Base-by-base conservation (phyloP, 2,113 vertebrate species). In the Lates calcarifer region DNA sequence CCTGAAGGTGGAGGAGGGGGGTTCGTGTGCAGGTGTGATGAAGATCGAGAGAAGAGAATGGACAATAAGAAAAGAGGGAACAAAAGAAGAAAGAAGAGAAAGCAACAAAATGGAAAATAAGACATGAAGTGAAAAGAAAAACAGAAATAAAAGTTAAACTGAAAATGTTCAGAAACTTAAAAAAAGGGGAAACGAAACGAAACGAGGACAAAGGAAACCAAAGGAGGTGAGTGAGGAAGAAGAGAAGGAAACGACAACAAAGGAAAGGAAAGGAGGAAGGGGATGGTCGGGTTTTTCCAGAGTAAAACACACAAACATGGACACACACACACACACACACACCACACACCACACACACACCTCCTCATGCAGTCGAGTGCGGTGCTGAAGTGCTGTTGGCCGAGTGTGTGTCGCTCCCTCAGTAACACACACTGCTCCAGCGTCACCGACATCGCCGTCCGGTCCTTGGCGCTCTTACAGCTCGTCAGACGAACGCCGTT, bases 401-500 rank as follows among this genome's bases (percentile, higher is more conserved):
- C 91, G 28, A 98, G 93, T 11, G 95, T 87, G 84, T 98, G 97
- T 45, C 94, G 90, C 0, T 98, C 96, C 45, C 95, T 88, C 85
- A 98, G 83, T 74, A 98, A 93, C 18, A 93, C 93, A 87, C 97
- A 97, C 89, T 98, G 97, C 76, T 98, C 97, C 63, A 98, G 93
- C 0, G 97, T 98, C 87, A 98, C 97, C 0, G 97, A 97, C 97
- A 98, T 98, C 0, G 97, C 96, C 0, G 97, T 98, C 41, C 97
- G 94, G 92, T 98, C 97, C 91, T 98, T 98, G 68, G 97, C 97
- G 75, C 97, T 98, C 93, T 98, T 98, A 85, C 97, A 98, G 62
- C 97, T 97, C 58, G 97, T 98, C 82, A 98, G 95, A 28, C 97
- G 96, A 26, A 98, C 92, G 0, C 97, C 97, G 0, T 96, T 96